A percentile compares a stretch with the other conserved stretches of the same genome.
Conservation (phyloP, 2,113 vertebrate genomes). For the Halichoerus grypus region DNA sequence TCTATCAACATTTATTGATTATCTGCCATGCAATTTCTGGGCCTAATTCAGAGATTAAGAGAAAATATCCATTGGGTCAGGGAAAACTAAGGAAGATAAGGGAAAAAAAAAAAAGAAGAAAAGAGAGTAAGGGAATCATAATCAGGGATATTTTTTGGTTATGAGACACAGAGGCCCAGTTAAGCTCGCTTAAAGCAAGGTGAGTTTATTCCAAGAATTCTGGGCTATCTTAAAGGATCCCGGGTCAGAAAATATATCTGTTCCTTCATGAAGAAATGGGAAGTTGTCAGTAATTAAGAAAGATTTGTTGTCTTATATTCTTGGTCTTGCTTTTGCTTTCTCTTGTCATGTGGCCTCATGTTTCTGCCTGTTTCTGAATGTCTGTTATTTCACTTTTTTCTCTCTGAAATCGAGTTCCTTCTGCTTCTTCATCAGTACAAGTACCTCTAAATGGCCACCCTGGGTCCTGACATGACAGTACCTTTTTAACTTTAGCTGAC, state of each 20-base stretch:
- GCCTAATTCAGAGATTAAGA: slow-evolving; percentile 9
- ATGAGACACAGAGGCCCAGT: not conserved
- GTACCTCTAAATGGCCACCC: not conserved
- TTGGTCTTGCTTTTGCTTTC: slow-evolving; percentile 20
- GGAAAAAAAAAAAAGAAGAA: not conserved
- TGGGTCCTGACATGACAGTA: not conserved
- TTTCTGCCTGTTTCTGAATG: slow-evolving; percentile 26
- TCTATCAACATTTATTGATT: not conserved
- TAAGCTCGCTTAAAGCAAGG: not conserved
- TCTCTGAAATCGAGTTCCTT: slow-evolving; percentile 19
- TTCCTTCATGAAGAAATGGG: slow-evolving; percentile 38
- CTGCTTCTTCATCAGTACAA: not conserved
- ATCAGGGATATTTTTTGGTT: not conserved
- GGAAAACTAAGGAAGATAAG: not conserved
- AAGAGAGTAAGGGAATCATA: not conserved
- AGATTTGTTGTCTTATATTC: not conserved
- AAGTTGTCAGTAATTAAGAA: slow-evolving; percentile 36
- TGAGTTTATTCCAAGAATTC: not conserved
- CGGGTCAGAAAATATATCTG: not conserved
- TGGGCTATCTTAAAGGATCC: not conserved
- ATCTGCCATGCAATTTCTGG: not conserved
- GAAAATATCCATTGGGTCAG: not conserved
- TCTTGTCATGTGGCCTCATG: not conserved
- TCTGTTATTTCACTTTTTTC: not conserved
- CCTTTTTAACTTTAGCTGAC: not conserved